phyloP scores from a whole-genome alignment of 2,888 invertebrate species.

The Drosophila phalerata region DNA sequence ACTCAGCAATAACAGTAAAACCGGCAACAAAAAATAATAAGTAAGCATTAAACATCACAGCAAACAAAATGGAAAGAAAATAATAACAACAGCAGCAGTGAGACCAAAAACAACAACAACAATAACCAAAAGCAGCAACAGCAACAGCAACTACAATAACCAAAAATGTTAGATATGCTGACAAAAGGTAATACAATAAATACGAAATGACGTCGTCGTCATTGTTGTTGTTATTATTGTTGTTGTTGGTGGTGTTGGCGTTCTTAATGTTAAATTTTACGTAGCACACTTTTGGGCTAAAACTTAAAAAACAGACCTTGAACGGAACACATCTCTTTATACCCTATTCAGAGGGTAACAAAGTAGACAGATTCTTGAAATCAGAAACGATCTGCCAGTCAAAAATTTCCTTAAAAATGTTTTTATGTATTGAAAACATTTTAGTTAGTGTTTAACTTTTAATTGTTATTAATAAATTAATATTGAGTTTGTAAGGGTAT shows the following conservation, averaged over 20 bases:
- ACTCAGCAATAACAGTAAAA: conserved; percentile 71
- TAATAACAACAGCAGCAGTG: conserved; percentile 31
- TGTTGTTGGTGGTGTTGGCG: conserved; percentile 37
- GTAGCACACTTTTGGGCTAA: conserved; percentile 61
- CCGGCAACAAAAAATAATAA: conserved; percentile 76
- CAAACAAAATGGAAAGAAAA: conserved; percentile 34
- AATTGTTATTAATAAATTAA: not conserved
- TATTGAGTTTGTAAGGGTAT: not conserved
- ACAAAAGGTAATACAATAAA: conserved; percentile 80
- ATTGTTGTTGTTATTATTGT: conserved; percentile 19
- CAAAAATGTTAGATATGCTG: conserved; percentile 78
- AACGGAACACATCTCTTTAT: conserved; percentile 45
- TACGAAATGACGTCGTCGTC: conserved; percentile 68
- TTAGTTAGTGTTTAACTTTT: not conserved
- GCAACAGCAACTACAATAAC: conserved; percentile 49
- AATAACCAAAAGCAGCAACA: conserved; percentile 24
- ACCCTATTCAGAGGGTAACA: not conserved
- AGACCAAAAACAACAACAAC: conserved; percentile 27
- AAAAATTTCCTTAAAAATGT: no score
- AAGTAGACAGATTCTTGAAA: no score
- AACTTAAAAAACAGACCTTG: conserved; percentile 46
- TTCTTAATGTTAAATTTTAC: conserved; percentile 68
- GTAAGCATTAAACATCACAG: conserved; percentile 69
- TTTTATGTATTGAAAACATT: no score
- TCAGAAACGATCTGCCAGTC: no score